Evolutionary conservation across 2,888 invertebrate genomes (phyloP), one percentile per base, ranked within the genome.

Genomic region (Podotricha telesiphe): DNA sequence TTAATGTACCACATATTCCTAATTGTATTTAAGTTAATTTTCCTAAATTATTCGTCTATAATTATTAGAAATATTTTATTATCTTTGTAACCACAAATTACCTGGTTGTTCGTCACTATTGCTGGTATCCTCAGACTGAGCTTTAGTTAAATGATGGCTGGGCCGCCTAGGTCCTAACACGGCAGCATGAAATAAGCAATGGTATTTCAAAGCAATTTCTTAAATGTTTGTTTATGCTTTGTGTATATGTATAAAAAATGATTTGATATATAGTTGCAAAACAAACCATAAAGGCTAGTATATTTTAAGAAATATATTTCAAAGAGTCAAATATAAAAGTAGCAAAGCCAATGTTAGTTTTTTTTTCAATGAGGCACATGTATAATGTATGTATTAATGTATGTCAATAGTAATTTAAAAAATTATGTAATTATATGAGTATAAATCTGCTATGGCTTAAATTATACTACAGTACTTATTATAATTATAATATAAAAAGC

Each of bases 71-170:
- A 37, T 37, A 37, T 37, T 37, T 37, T 37, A 8, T 8, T 37
- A 37, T 8, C 42, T 42, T n/a, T 8, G n/a, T 22, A 22, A 15
- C n/a, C 22, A 45, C 10, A 42, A 42, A n/a, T 79, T 78, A 84
- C 83, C 83, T 81, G 81, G 80, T 76, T 85, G 94, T 75, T 95
- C 95, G 75, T 95, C 95, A 74, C 94, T 94, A 82, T 93, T 94
- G 86, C 95, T 95, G 82, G 95, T 95, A 75, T 95, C 95, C 79
- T 95, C 95, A 0, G 95, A 95, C 70, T 94, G 94, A 76, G 94
- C 93, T 86, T 95, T 95, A 76, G 94, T 88, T 79, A 94, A 86
- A 85, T 93, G 91, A 72, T 89, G 92, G 78, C 92, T 91, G 75
- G 93, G 86, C 77, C 93, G 84, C 79, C 94, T 91, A 86, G 86